These are phyloP conservation scores for Lucilia cuprina DNA, from an alignment of 1,140 invertebrate genomes.

Conservation along the genomic window DNA sequence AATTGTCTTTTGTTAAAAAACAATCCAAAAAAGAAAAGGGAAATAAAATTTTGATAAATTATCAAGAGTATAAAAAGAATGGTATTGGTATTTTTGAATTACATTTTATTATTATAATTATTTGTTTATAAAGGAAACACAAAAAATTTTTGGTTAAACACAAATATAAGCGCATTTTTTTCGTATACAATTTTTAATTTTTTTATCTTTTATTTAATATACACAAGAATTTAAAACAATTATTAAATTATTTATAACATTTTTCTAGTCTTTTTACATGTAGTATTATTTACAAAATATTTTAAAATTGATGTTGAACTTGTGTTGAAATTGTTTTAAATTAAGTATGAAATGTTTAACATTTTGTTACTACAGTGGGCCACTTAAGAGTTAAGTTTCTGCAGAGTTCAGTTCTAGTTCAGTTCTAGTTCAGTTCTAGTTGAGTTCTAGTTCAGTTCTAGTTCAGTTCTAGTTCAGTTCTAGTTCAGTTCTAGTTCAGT, in stretches of 20 bases:
- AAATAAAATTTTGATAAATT: slow-evolving; percentile 32
- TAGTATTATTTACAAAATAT: neutral
- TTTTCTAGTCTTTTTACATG: no score
- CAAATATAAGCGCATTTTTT: slow-evolving; percentile 12
- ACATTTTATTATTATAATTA: neutral
- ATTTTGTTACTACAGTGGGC: no score
- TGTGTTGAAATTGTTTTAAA: no score
- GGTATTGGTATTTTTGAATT: neutral
- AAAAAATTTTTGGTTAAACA: slow-evolving; percentile 4
- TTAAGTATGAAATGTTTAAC: no score
- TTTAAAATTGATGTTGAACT: neutral
- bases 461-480: no score
- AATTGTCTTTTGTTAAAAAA: slow-evolving; percentile 42
- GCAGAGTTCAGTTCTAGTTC: no score
- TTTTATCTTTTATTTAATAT: neutral
- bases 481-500: no score
- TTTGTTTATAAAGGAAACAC: neutral
- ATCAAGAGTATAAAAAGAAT: neutral
- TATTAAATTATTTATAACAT: no score
- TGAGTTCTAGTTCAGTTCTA: no score
- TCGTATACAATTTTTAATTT: neutral
- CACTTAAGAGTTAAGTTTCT: no score
- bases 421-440: no score
- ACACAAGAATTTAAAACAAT: no score
- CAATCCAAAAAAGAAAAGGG: slow-evolving; percentile 31